A percentile compares a stretch with the other conserved stretches of the same genome.
phyloP scores from a whole-genome alignment of 2,113 vertebrate species.

The Toxotes jaculatrix region DNA sequence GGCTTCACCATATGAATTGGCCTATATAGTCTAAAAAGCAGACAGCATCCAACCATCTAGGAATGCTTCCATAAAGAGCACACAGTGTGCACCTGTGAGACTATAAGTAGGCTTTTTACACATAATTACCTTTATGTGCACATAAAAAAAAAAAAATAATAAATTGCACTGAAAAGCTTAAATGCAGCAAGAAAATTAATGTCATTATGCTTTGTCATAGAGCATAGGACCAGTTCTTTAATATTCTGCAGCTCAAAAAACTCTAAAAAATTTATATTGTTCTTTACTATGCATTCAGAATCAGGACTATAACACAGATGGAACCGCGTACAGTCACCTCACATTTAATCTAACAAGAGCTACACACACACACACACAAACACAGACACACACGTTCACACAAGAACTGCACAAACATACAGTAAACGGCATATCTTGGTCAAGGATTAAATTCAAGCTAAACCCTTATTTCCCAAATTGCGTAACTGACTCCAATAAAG shows the following conservation, averaged over 20 bases:
- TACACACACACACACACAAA: not conserved
- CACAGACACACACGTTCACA: not conserved
- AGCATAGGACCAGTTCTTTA: not conserved
- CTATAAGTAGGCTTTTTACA: conserved; percentile 9
- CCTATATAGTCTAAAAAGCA: conserved; percentile 34
- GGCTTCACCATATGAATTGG: conserved; percentile 40
- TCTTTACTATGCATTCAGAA: not conserved
- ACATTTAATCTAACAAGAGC: conserved; percentile 7
- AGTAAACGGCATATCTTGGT: conserved; percentile 23
- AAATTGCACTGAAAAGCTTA: conserved; percentile 17
- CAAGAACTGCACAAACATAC: not conserved
- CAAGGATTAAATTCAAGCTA: conserved; percentile 40
- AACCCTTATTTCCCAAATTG: conserved; percentile 40
- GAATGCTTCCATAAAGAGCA: conserved; percentile 26
- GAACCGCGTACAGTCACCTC: not conserved
- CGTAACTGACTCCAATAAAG: conserved; percentile 39
- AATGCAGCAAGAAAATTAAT: not conserved
- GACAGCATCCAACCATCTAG: conserved; percentile 25
- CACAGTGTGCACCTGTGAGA: conserved; percentile 26
- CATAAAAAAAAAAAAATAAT: conserved; percentile 18
- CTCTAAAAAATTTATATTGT: not conserved
- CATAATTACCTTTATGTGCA: conserved; percentile 31
- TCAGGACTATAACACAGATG: not conserved
- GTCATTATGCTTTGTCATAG: not conserved
- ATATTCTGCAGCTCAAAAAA: not conserved